A percentile compares a stretch with the other conserved stretches of the same genome.
phyloP scores from a whole-genome alignment of 2,113 vertebrate genomes.

The Trochalopteron elliotii region DNA sequence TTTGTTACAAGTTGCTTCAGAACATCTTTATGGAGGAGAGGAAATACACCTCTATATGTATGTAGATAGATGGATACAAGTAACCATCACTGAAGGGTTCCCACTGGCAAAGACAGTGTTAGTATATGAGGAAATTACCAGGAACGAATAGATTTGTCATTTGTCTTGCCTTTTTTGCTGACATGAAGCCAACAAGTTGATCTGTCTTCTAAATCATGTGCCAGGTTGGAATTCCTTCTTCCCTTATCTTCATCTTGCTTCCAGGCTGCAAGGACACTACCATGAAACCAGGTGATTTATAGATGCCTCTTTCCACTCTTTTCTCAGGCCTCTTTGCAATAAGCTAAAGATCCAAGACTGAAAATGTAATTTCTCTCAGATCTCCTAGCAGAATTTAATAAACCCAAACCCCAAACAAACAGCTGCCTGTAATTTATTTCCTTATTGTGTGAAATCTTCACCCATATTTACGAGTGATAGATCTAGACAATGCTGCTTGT shows the following conservation, averaged over 20 bases:
- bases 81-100: background rate
- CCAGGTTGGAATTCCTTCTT: background rate
- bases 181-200: background rate
- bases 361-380: background rate
- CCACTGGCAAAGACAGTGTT: background rate
- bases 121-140: background rate
- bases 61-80: background rate
- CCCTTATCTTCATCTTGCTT: background rate
- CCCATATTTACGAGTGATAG: background rate
- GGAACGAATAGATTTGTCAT: background rate
- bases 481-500: background rate
- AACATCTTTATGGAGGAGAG: background rate
- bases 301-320: background rate
- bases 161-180: background rate
- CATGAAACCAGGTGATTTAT: background rate
- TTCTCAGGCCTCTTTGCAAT: background rate
- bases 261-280: background rate
- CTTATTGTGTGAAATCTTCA: background rate
- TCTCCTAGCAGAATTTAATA: background rate
- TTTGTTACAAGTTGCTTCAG: background rate
- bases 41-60: background rate
- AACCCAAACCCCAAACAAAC: background rate
- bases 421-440: background rate
- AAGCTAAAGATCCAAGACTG: background rate
- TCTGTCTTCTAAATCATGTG: background rate